A percentile compares a stretch with the other conserved stretches of the same genome.
Conservation (phyloP, 2,797 vertebrate genomes). For the Eulemur mongoz region DNA sequence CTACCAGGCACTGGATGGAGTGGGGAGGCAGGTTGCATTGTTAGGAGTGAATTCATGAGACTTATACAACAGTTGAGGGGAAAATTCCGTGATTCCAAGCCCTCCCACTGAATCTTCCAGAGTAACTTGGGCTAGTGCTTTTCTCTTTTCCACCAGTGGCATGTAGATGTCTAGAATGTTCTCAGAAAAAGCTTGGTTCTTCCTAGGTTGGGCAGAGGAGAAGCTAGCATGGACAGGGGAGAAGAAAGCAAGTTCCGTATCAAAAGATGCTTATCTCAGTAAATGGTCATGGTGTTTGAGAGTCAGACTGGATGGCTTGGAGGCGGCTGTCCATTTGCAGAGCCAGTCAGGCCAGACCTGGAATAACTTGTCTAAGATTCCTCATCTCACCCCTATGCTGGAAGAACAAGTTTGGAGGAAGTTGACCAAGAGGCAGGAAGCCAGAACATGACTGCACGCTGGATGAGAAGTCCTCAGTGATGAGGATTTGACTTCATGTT, state of each 20-base stretch:
- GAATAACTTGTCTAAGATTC: background rate
- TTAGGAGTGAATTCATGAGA: background rate
- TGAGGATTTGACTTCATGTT: conserved; percentile 18
- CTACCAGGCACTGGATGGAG: background rate
- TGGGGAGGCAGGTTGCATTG: background rate
- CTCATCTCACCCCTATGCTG: background rate
- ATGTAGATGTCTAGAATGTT: background rate
- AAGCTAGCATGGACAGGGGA: background rate
- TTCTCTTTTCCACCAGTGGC: background rate
- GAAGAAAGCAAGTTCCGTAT: background rate
- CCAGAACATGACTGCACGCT: background rate
- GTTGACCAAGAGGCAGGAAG: background rate
- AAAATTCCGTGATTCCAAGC: background rate
- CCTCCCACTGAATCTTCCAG: background rate
- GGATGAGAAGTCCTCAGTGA: background rate
- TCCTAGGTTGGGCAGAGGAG: background rate
- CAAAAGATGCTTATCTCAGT: background rate
- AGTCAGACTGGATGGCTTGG: background rate
- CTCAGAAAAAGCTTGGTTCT: background rate
- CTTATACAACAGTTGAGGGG: background rate
- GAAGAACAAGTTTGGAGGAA: background rate
- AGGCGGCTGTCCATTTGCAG: background rate
- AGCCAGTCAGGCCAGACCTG: background rate
- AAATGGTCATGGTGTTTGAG: background rate
- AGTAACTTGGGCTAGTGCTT: background rate